Conservation (phyloP, 1,140 invertebrate species). For the Linepithema humile region DNA sequence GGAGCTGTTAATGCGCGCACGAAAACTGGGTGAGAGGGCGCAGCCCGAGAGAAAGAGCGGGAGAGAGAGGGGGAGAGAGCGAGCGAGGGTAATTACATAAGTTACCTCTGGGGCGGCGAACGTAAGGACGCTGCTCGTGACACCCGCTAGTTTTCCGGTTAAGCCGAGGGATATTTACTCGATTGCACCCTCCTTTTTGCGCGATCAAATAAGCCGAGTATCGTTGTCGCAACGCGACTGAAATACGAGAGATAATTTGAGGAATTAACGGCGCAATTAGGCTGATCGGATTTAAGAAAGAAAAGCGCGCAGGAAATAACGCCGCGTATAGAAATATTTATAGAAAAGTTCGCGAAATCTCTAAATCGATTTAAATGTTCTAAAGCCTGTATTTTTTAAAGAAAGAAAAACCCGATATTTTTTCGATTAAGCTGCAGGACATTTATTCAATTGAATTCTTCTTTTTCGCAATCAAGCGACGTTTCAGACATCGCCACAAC, state of each 20-base stretch:
- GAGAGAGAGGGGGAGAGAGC: neutral
- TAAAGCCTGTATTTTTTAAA: neutral
- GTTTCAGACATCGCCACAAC: neutral
- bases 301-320: neutral
- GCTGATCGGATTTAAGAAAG: neutral
- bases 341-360: neutral
- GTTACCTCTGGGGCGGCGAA: constrained; percentile 33
- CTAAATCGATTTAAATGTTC: neutral
- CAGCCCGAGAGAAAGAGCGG: neutral
- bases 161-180: constrained; percentile 48
- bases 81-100: constrained; percentile 40
- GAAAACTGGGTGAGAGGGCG: constrained; percentile 33
- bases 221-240: neutral
- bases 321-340: neutral
- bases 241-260: constrained; percentile 34
- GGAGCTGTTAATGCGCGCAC: constrained; percentile 57
- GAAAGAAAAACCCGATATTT: neutral
- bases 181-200: constrained; percentile 33
- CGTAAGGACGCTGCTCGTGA: constrained; percentile 42
- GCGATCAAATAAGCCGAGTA: constrained; percentile 9
- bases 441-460: constrained; percentile 12
- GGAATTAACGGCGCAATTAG: neutral
- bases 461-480: neutral
- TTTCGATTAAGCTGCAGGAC: neutral
- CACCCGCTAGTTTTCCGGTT: constrained; percentile 44